These are phyloP conservation scores for Lepidurus packardi DNA, from an alignment of 1,140 invertebrate genomes.

Conservation along the genomic window DNA sequence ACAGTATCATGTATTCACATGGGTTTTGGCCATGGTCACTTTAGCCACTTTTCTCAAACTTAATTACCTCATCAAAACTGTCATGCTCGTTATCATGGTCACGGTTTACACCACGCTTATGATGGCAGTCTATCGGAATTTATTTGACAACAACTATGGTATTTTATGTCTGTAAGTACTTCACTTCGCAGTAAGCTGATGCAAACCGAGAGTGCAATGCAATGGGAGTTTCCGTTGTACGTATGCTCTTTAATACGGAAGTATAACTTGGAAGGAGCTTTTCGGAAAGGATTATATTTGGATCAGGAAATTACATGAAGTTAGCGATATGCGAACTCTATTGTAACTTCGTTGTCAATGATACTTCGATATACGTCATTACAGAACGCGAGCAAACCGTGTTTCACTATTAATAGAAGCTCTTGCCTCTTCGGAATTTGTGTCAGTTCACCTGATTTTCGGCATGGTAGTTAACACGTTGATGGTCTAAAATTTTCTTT, in stretches of 20 bases:
- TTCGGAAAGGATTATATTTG: background rate
- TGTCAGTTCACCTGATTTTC: no score
- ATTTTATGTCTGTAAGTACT: constrained; percentile 11
- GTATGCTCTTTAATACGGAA: background rate
- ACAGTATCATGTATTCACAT: constrained; percentile 87
- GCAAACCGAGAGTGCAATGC: background rate
- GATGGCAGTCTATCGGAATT: constrained; percentile 50
- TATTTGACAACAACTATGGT: constrained; percentile 40
- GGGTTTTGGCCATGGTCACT: constrained; percentile 85
- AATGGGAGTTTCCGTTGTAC: background rate
- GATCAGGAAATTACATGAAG: no score
- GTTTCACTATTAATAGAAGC: no score
- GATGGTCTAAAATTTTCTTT: background rate
- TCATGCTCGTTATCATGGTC: constrained; percentile 70
- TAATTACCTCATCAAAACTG: constrained; percentile 82
- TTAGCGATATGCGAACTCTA: no score
- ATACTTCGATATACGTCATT: no score
- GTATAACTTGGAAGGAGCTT: background rate
- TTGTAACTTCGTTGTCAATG: no score
- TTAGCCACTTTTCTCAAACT: constrained; percentile 86
- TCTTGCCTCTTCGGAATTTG: no score
- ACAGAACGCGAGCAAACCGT: no score
- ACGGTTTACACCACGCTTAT: constrained; percentile 63
- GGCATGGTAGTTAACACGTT: no score
- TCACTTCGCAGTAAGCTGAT: background rate